Percentiles rank a stretch among this genome's conserved stretches.
These are phyloP conservation scores for Caenorhabditis inopinata DNA, from an alignment of 1,140 invertebrate species.

Conservation along the genomic window DNA sequence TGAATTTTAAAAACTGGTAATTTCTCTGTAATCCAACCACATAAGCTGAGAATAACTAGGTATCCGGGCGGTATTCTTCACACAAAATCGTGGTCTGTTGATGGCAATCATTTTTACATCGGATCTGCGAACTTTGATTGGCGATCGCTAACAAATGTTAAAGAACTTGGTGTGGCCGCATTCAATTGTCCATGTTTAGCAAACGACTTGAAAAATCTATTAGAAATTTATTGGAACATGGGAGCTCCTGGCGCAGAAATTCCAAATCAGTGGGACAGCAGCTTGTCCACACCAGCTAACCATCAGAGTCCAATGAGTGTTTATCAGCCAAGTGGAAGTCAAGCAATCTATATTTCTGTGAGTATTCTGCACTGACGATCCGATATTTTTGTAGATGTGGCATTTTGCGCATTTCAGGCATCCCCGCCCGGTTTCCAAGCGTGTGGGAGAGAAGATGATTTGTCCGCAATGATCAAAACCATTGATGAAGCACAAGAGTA, in stretches of 20 bases:
- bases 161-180: conserved; percentile 84
- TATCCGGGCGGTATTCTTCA: conserved; percentile 80
- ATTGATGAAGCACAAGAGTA: conserved; percentile 76
- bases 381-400: too few species aligned
- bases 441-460: conserved; percentile 78
- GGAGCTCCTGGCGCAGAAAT: conserved; percentile 74
- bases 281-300: conserved; percentile 75
- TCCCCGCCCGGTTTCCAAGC: conserved; percentile 83
- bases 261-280: conserved; percentile 74
- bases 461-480: conserved; percentile 79
- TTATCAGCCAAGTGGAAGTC: conserved; percentile 68
- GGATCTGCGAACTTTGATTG: conserved; percentile 77
- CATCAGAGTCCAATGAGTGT: conserved; percentile 75
- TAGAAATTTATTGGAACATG: conserved; percentile 83
- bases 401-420: conserved; percentile 73
- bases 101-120: conserved; percentile 72
- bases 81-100: conserved; percentile 86
- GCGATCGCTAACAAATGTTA: conserved; percentile 90
- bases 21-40: neutral
- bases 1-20: conserved; percentile 38
- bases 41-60: neutral
- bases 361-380: neutral
- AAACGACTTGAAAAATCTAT: conserved; percentile 83
- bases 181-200: conserved; percentile 82
- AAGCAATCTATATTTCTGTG: conserved; percentile 34